phyloP scores from a whole-genome alignment of 2,797 vertebrate species.

The Phoeniculus purpureus region DNA sequence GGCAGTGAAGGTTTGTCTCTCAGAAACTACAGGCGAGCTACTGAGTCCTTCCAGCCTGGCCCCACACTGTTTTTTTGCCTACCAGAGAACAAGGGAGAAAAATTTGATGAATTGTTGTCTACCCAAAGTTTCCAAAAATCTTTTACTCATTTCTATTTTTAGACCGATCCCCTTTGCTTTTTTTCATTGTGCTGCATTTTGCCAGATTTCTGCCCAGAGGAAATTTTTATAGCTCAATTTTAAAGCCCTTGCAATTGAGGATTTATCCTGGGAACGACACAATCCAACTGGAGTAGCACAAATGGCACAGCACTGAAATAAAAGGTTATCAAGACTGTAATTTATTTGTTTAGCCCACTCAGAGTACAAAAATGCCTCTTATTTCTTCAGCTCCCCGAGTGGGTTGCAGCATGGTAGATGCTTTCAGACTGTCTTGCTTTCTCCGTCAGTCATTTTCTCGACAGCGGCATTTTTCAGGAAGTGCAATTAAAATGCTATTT shows the following conservation, averaged over 20 bases:
- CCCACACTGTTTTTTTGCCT: background rate
- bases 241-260: slow-evolving; percentile 69
- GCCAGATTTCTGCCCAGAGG: slow-evolving; percentile 66
- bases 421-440: slow-evolving; percentile 42
- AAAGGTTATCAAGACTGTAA: slow-evolving; percentile 63
- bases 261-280: slow-evolving; percentile 66
- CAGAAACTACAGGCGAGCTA: background rate
- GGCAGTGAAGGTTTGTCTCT: background rate
- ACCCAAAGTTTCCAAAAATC: slow-evolving; percentile 28
- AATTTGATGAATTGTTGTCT: slow-evolving; percentile 41
- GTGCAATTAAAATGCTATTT: slow-evolving; percentile 1
- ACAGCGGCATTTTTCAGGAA: slow-evolving; percentile 24
- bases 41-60: background rate
- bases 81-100: background rate
- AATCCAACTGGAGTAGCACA: slow-evolving; percentile 53
- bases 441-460: slow-evolving; percentile 37
- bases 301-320: slow-evolving; percentile 66
- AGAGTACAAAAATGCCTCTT: slow-evolving; percentile 63
- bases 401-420: slow-evolving; percentile 14
- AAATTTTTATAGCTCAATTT: slow-evolving; percentile 73
- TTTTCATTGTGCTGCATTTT: slow-evolving; percentile 57
- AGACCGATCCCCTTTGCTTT: slow-evolving; percentile 27
- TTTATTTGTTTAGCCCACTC: slow-evolving; percentile 74
- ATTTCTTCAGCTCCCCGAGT: slow-evolving; percentile 50
- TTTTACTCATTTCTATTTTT: slow-evolving; percentile 58